Conservation (phyloP, 2,113 vertebrate species). For the Australoheros scitulus region DNA sequence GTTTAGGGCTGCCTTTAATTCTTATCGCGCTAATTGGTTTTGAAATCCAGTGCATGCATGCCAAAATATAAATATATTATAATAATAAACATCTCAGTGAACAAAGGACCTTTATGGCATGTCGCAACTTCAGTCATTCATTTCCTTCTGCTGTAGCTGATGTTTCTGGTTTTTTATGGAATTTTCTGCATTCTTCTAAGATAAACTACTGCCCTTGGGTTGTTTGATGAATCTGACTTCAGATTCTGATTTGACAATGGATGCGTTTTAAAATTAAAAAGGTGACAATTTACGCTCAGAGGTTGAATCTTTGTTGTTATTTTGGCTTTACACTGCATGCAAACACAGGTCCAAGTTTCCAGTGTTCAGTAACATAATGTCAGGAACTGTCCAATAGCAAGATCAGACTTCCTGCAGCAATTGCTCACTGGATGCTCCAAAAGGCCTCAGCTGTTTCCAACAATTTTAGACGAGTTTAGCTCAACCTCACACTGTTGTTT, state of each 20-base stretch:
- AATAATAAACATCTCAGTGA: conserved; percentile 3
- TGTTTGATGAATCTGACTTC: conserved; percentile 8
- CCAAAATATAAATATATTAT: neutral
- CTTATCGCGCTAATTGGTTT: neutral
- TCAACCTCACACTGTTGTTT: conserved; percentile 63
- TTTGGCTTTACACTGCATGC: conserved; percentile 1
- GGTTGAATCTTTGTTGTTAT: neutral
- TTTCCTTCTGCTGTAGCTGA: neutral
- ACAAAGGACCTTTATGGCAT: neutral
- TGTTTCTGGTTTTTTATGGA: neutral
- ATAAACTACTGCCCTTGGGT: neutral
- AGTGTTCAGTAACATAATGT: conserved; percentile 24
- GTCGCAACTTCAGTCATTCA: neutral
- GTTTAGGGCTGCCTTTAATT: neutral
- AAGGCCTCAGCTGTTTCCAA: conserved; percentile 38
- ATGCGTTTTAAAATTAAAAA: neutral
- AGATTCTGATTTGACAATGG: neutral
- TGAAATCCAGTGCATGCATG: neutral
- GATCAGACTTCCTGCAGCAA: conserved; percentile 19
- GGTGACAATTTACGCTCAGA: neutral
- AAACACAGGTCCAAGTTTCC: conserved; percentile 22
- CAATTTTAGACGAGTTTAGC: conserved; percentile 51
- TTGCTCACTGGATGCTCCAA: conserved; percentile 10
- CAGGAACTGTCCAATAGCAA: neutral
- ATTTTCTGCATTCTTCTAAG: neutral